Conservation (phyloP, 2,113 vertebrate species). For the Mastomys coucha region DNA sequence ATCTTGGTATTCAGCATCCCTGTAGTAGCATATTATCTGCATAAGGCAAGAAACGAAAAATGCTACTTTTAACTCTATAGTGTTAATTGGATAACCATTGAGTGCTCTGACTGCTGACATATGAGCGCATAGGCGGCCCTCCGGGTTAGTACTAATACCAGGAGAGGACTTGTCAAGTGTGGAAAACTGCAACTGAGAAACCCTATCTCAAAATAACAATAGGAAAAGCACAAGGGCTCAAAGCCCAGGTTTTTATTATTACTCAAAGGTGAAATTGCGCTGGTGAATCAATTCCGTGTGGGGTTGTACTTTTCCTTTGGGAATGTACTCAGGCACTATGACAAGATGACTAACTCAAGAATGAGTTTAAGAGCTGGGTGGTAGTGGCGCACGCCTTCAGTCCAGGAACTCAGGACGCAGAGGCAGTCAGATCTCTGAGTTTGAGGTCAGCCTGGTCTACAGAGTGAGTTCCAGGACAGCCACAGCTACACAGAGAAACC, state of each 20-base stretch:
- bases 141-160: not conserved
- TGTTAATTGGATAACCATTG: slow-evolving; percentile 13
- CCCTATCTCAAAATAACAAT: too few relatives aligned
- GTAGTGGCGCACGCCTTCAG: not conserved
- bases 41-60: not conserved
- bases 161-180: not conserved
- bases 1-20: not conserved
- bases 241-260: slow-evolving; percentile 13
- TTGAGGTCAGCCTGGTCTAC: not conserved
- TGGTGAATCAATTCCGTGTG: slow-evolving; percentile 65
- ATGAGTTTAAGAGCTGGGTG: slow-evolving; percentile 67
- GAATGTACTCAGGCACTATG: slow-evolving; percentile 65
- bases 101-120: not conserved
- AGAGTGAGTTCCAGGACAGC: not conserved
- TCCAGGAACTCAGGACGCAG: not conserved
- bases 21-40: not conserved
- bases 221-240: not conserved
- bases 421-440: not conserved
- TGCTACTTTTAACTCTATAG: not conserved
- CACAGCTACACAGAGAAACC: not conserved
- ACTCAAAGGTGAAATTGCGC: slow-evolving; percentile 54
- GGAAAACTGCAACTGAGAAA: not conserved
- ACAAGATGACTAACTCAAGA: slow-evolving; percentile 72
- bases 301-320: slow-evolving; percentile 66
- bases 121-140: not conserved